Base-by-base conservation (phyloP, 2,888 invertebrate genomes). In the Noctua janthe region DNA sequence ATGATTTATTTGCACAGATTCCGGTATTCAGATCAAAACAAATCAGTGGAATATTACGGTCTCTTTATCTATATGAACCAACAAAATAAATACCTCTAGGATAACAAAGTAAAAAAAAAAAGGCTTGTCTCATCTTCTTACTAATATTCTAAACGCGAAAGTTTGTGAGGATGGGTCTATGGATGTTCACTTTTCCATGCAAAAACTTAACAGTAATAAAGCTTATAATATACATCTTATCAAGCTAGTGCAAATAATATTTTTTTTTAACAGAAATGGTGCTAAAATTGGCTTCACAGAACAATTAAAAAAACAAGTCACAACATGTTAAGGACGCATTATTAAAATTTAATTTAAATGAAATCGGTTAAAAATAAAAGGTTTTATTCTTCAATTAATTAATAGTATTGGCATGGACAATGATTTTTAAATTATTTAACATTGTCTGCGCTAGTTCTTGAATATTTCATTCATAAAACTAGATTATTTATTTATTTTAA, bases 401-500 rank as follows among this genome's bases (percentile, higher is more conserved):
- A 23, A 73, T 29, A 69, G 20, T 64, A 43, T 67, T 56, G 51
- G 8, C 47, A n/a, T 29, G 17, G 49, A 80, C 56, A 56, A 56
- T 49, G 80, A 15, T 59, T 59, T 66, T 59, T 17, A 11, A 49
- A 51, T 59, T 43, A 69, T 51, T 51, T 49, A 49, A 13, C n/a
- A 35, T 15, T 47, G 13, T 2, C 17, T 47, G 39, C 75, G 64
- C 39, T 10, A 49, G 66, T 47, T 39, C 2, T 64, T 77, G 10
- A 35, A 54, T 64, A 76, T 39, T 84, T 49, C 62, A 81, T 56
- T 83, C 17, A 84, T 49, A 39, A 64, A 81, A 76, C 77, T 59
- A 13, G 20, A 54, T 82, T 4, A n/a, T 54, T 64, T 20, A 49
- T 49, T 78, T 56, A n/a, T 43, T 67, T 56, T n/a, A n/a, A 51